Conservation (phyloP, 2,888 invertebrate genomes). For the Hirtodrosophila duncani region DNA sequence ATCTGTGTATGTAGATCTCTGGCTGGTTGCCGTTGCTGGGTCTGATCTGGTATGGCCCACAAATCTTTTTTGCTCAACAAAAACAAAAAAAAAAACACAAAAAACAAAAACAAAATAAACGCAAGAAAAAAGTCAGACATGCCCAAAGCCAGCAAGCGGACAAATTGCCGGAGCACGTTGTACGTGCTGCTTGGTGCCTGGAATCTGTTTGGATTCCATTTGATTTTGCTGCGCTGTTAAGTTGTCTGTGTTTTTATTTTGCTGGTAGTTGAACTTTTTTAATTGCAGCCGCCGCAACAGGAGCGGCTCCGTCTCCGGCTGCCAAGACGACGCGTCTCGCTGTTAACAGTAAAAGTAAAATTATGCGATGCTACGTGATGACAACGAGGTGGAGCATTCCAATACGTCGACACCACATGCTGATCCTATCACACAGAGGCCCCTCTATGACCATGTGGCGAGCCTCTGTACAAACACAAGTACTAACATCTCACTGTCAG, state of each 20-base stretch:
- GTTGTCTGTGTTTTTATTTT: conserved; percentile 24
- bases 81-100: conserved; percentile 25
- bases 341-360: conserved; percentile 69
- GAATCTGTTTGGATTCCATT: conserved; percentile 48
- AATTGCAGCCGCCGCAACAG: conserved; percentile 66
- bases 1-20: not conserved
- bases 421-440: conserved; percentile 11
- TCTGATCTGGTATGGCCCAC: conserved; percentile 51
- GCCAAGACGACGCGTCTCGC: conserved; percentile 19
- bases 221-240: not conserved
- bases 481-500: no score
- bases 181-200: conserved; percentile 47
- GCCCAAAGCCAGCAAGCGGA: conserved; percentile 64
- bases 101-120: conserved; percentile 20
- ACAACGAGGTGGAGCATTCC: conserved; percentile 65
- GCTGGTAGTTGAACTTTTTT: conserved; percentile 66
- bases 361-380: conserved; percentile 67
- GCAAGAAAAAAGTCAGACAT: conserved; percentile 44
- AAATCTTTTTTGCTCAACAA: conserved; percentile 62
- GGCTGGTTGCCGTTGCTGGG: conserved; percentile 14
- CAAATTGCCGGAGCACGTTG: conserved; percentile 70
- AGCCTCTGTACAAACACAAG: no score
- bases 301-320: conserved; percentile 55
- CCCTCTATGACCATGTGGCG: conserved; percentile 1
- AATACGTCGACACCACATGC: conserved; percentile 45